Base-by-base conservation (phyloP, 1,140 invertebrate species). In the Lordiphosa collinella region DNA sequence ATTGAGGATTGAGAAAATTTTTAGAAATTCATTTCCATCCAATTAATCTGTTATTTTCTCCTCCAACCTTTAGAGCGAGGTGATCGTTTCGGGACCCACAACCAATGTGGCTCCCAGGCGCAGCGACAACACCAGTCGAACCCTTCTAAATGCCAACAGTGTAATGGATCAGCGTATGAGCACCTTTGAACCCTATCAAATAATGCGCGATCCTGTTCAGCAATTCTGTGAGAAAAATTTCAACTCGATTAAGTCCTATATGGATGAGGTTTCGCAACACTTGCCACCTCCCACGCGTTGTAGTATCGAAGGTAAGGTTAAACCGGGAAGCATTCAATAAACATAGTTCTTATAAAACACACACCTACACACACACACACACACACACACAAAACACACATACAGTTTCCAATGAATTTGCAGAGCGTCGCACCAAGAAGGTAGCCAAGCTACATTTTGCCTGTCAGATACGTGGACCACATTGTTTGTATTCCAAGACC, bases 151-250 rank as follows among this genome's bases (percentile, higher is more conserved):
- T 78, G 89, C 92, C 4, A 91, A 91, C 67, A 90, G 90, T 62
- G 90, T 89, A 12, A 80, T 91, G 40, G 91, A 92, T 66, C 92
- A 96, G 89, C 90, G 94, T 52, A 95, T 96, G 82, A 95, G 94
- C 76, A 95, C 95, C 18, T 96, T 96, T 89, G 95, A 96, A 87
- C 95, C 95, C 7, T 96, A 94, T 88, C 94, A 93, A 44, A 87
- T 91, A 1, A 96, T 96, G 94, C 88, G 94, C 18, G 96, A 97
- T 89, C 96, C 96, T 1, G 94, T 97, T 11, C 95, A 97, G 86
- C 95, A 97, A 89, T 98, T 98, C 89, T 97, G 96, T 90, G 96
- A 97, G 88, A 97, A 97, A 89, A 96, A 98, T 89, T 90, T 97
- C 55, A 93, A 95, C 71, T 97, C 96, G 89, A 97, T 98, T 38